phyloP scores from a whole-genome alignment of 2,113 vertebrate genomes.

The Genyomyrus donnyi region DNA sequence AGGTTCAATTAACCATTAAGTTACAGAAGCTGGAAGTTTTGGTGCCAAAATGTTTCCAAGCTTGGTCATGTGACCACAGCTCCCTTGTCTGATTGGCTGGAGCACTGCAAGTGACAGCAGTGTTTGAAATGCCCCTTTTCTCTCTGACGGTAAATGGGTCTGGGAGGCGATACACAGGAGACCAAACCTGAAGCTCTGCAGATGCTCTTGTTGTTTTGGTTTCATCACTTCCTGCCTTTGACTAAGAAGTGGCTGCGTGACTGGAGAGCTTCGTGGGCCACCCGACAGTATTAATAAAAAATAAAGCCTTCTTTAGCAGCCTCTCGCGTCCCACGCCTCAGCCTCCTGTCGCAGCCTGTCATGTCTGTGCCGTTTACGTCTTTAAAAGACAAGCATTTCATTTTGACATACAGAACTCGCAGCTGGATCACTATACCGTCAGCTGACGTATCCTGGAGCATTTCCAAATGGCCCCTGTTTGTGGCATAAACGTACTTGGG shows the following conservation, averaged over 20 bases:
- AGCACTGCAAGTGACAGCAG: neutral
- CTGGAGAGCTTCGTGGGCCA: neutral
- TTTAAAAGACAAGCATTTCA: neutral
- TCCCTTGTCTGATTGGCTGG: neutral
- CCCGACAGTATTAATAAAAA: neutral
- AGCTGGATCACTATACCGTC: neutral
- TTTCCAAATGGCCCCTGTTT: neutral
- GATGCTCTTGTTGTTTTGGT: neutral
- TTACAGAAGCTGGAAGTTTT: neutral
- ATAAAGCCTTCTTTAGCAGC: neutral
- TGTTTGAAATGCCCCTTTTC: neutral
- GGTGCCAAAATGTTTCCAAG: neutral
- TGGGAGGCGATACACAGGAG: neutral
- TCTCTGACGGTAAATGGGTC: neutral
- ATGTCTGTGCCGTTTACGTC: neutral
- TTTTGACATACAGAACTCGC: neutral
- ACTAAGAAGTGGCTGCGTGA: neutral
- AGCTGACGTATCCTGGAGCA: neutral
- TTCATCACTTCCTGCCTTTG: slow-evolving; percentile 4
- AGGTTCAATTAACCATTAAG: neutral
- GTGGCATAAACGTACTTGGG: neutral
- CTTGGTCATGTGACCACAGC: neutral
- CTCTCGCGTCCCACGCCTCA: neutral
- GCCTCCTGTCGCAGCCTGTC: neutral
- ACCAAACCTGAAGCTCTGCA: neutral